Conservation (phyloP, 2,888 invertebrate species). For the Brachyptera putata region DNA sequence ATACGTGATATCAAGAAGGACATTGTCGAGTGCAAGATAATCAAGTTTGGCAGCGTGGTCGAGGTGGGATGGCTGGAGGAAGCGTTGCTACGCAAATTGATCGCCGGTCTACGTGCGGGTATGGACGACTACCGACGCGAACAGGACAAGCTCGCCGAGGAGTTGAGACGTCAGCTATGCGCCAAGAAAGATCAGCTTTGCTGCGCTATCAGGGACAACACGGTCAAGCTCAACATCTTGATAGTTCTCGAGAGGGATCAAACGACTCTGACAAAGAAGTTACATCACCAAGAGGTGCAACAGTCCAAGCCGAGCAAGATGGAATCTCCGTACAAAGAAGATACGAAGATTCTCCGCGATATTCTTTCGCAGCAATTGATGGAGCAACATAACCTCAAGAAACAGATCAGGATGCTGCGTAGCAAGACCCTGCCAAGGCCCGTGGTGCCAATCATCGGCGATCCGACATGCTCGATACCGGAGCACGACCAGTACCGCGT, state of each 20-base stretch:
- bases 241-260: slow-evolving; percentile 54
- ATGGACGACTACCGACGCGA: slow-evolving; percentile 46
- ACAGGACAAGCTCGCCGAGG: slow-evolving; percentile 47
- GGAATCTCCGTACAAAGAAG: slow-evolving; percentile 2
- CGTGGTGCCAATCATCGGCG: not conserved
- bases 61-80: slow-evolving; percentile 54
- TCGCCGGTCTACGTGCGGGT: slow-evolving; percentile 52
- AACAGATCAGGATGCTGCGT: slow-evolving; percentile 18
- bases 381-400: slow-evolving; percentile 7
- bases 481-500: no score
- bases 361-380: slow-evolving; percentile 16
- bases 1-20: slow-evolving; percentile 54
- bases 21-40: slow-evolving; percentile 50
- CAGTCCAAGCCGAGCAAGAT: slow-evolving; percentile 15
- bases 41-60: slow-evolving; percentile 55
- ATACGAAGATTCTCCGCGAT: slow-evolving; percentile 8
- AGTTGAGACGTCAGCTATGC: slow-evolving; percentile 42
- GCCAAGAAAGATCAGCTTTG: slow-evolving; percentile 45
- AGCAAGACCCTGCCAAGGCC: slow-evolving; percentile 6
- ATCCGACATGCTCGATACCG: not conserved
- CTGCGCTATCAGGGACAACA: slow-evolving; percentile 50
- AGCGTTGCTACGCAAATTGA: slow-evolving; percentile 51
- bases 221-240: slow-evolving; percentile 52
- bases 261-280: slow-evolving; percentile 45
- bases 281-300: slow-evolving; percentile 40